Evolutionary conservation across 2,113 vertebrate species (phyloP).

Genomic region (Cisticola juncidis): DNA sequence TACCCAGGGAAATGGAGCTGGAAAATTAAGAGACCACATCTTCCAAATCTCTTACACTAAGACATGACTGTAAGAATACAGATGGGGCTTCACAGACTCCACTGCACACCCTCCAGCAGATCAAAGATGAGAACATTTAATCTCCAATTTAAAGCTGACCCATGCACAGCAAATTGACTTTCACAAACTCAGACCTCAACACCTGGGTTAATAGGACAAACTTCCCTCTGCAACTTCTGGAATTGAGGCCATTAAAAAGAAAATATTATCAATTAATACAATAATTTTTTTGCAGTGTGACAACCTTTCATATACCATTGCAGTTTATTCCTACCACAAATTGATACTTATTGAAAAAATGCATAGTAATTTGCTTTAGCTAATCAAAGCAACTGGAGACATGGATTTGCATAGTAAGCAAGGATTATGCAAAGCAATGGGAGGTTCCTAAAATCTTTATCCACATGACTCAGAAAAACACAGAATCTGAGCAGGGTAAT

Average conservation of each 20-base stretch:
- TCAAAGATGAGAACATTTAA: neutral
- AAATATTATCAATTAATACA: neutral
- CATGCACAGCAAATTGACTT: neutral
- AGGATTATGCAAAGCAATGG: constrained; percentile 52
- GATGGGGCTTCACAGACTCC: neutral
- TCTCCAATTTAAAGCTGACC: neutral
- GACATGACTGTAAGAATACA: neutral
- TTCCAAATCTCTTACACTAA: neutral
- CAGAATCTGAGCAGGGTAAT: constrained; percentile 59
- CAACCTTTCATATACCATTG: neutral
- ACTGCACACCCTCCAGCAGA: neutral
- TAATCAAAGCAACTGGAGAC: constrained; percentile 44
- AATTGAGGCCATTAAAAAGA: neutral
- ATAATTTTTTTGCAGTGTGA: neutral
- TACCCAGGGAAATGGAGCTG: neutral
- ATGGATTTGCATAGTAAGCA: neutral
- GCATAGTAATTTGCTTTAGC: constrained; percentile 30
- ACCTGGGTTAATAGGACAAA: neutral
- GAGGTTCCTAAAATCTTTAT: constrained; percentile 48
- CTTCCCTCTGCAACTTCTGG: neutral
- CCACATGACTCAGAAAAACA: constrained; percentile 5
- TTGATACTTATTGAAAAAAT: constrained; percentile 15
- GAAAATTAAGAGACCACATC: neutral
- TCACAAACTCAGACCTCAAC: neutral
- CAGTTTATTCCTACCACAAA: constrained; percentile 11